Evolutionary conservation across 2,888 invertebrate genomes (phyloP), one percentile per base, ranked within the genome.

Genomic region (Hoplodrina ambigua): DNA sequence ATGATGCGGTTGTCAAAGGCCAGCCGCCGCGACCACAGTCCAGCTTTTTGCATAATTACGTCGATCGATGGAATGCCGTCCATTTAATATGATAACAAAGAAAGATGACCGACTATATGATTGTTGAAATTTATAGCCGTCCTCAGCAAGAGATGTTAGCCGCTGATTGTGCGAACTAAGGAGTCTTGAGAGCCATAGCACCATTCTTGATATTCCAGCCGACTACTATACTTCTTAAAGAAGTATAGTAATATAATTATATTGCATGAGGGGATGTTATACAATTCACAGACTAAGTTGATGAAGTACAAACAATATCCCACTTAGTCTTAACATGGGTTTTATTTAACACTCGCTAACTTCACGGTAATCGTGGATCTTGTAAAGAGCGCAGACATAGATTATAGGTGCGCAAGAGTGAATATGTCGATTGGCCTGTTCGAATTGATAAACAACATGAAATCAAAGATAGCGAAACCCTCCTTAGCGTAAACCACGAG

Each of bases 11-110:
- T 90, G 92, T 93, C 95, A 95, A 96, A 95, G 94, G 88, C 85
- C 87, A 88, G 90, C 94, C 94, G 95, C 93, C 89, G 88, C 92
- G 93, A 81, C 92, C 94, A 91, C 82, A 86, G 94, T 92, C 94
- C 94, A 92, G 93, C 93, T 95, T 95, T 95, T 95, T 95, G 94
- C 95, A 95, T 95, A 95, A 95, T 95, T 94, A 94, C 88, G 88
- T 85, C 89, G 88, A 90, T 85, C 89, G 88, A 90, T 89, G 94
- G 95, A 95, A 96, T 95, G 94, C 89, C 92, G 93, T 90, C 91
- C 91, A 88, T 92, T 91, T 93, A 93, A 94, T 93, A 94, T 95
- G 88, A 94, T 94, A 94, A 95, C 93, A 95, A 95, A 94, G 92
- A 93, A 94, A 94, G 91, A 94, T 94, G 92, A 94, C 93, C 92